These are phyloP conservation scores for Corythornis vintsioides DNA, from an alignment of 2,113 vertebrate species.

Conservation along the genomic window DNA sequence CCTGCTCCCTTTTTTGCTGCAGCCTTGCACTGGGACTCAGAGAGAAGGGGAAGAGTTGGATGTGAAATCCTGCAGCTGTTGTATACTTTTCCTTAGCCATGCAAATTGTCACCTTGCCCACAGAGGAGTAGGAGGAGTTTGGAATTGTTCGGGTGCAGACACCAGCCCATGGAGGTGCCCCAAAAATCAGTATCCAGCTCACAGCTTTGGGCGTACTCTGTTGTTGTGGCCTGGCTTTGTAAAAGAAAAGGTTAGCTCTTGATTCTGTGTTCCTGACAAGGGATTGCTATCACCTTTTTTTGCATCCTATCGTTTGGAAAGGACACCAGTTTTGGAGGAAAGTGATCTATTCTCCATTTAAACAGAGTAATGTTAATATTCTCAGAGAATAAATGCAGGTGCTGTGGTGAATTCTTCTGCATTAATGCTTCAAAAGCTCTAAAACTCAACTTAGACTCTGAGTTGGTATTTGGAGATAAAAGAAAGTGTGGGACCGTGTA, in stretches of 20 bases:
- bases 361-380: not conserved
- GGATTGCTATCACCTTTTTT: not conserved
- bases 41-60: not conserved
- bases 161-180: not conserved
- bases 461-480: not conserved
- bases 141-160: not conserved
- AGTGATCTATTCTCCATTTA: not conserved
- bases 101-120: not conserved
- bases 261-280: not conserved
- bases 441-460: not conserved
- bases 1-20: not conserved
- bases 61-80: slow-evolving; percentile 24
- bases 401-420: not conserved
- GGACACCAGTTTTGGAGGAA: not conserved
- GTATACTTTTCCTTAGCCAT: not conserved
- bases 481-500: not conserved
- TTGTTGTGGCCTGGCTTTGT: not conserved
- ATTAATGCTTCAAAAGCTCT: not conserved
- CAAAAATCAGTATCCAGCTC: not conserved
- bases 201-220: not conserved
- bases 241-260: not conserved
- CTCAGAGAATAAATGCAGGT: not conserved
- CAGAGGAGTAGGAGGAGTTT: not conserved
- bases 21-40: not conserved
- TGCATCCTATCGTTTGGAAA: not conserved